Evolutionary conservation across 2,113 vertebrate genomes (phyloP), one percentile per base, ranked within the genome.

Genomic region (Rhinolophus sinicus): DNA sequence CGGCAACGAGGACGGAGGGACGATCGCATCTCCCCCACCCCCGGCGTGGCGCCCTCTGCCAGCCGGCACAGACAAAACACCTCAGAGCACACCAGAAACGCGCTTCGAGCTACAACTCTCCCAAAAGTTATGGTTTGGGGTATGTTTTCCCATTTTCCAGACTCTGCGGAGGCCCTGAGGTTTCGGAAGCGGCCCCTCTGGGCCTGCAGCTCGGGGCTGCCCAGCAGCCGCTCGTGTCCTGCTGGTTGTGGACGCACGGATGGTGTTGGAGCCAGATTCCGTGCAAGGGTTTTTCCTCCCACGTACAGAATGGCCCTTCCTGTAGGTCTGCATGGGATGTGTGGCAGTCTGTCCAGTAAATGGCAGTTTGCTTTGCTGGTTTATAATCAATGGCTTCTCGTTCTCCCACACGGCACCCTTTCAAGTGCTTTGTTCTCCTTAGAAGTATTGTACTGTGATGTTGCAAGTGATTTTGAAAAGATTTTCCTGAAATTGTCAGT

Each of bases 1-100:
- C 3, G 21, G 6, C 58, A 7, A 6, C 11, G 4, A 0, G 3
- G 69, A 44, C 5, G 52, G 6, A 9, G 60, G 14, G 7, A 24
- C 11, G 4, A 8, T 47, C n/a, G 7, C 3, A 6, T 24, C 40
- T 40, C 10, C 22, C 60, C 44, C 35, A 15, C 0, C 44, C 13
- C 11, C 3, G 33, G 22, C 28, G 6, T 33, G 4, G 6, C 26
- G 5, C 1, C 1, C 2, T 26, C 10, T 14, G n/a, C 3, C 0
- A 6, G 24, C 18, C 1, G 0, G 35, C 2, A 21, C 38, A 28
- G 83, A 75, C 88, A 47, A 13, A 50, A 50, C 12, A 13, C 12
- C 47, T 50, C 47, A 50, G 9, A 50, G 47, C 47, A 50, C 9
- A 50, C 12, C 12, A 50, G 12, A 50, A 50, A 50, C 12, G 12